phyloP scores from a whole-genome alignment of 1,140 invertebrate genomes.

The Ladona fulva region DNA sequence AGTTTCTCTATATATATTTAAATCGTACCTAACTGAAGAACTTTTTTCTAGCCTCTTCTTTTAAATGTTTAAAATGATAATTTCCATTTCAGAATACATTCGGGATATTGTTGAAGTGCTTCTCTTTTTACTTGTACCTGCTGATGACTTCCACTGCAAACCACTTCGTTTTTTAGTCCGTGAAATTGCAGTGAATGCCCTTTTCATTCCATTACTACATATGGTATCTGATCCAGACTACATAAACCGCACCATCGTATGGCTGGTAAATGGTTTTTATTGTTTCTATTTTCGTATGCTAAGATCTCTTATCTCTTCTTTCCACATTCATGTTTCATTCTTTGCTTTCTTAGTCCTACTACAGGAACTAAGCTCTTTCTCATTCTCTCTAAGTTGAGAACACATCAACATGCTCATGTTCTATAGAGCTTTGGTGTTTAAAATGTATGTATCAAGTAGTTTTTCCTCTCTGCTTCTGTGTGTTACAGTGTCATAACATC shows the following conservation, averaged over 20 bases:
- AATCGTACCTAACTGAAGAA: too few relatives aligned
- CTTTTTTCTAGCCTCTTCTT: too few relatives aligned
- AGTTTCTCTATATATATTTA: too few relatives aligned
- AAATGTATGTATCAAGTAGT: background rate
- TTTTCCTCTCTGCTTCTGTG: conserved; percentile 20
- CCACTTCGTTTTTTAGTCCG: conserved; percentile 65
- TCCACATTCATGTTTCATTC: too few relatives aligned
- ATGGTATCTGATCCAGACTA: conserved; percentile 88
- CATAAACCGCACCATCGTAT: conserved; percentile 84
- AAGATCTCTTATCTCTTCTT: too few relatives aligned
- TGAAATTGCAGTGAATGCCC: conserved; percentile 70
- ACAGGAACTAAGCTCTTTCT: too few relatives aligned
- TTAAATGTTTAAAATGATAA: conserved; percentile 21
- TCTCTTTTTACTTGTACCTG: conserved; percentile 73
- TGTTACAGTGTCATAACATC: conserved; percentile 64
- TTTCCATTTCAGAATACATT: conserved; percentile 60
- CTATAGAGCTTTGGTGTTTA: background rate
- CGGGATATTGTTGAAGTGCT: conserved; percentile 75
- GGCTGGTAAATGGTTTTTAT: conserved; percentile 59
- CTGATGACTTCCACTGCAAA: conserved; percentile 77
- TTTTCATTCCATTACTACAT: conserved; percentile 70
- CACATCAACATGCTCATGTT: too few relatives aligned
- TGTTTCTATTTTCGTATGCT: conserved; percentile 15
- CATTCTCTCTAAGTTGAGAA: too few relatives aligned
- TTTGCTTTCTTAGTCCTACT: too few relatives aligned